These are phyloP conservation scores for Heterocephalus glaber DNA, from an alignment of 2,113 vertebrate species.

Conservation along the genomic window DNA sequence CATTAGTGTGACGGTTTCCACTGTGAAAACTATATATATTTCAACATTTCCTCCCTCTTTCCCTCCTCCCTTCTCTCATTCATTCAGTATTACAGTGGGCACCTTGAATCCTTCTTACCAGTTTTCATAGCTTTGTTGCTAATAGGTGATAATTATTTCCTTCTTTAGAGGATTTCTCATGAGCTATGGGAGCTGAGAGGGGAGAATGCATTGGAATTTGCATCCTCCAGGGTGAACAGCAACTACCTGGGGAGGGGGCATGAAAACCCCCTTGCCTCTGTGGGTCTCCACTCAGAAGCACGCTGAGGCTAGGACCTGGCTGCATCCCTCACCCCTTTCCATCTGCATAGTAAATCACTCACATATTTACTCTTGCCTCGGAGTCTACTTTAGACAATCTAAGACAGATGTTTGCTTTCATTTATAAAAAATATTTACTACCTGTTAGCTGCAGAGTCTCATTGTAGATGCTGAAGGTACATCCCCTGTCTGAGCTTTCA, in stretches of 20 bases:
- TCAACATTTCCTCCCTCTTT: background rate
- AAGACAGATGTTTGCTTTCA: background rate
- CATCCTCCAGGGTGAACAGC: background rate
- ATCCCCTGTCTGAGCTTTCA: background rate
- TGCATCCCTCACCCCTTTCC: background rate
- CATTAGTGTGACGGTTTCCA: background rate
- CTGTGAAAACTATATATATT: background rate
- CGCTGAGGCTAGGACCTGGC: background rate
- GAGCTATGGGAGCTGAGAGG: background rate
- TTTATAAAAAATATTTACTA: constrained; percentile 1
- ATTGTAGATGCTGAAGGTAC: background rate
- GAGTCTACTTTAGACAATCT: background rate
- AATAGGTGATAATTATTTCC: background rate
- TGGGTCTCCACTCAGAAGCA: no score
- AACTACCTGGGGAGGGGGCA: background rate
- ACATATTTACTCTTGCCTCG: background rate
- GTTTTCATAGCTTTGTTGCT: background rate
- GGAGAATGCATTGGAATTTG: background rate
- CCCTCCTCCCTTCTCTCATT: background rate
- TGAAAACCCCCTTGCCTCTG: background rate
- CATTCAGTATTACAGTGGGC: background rate
- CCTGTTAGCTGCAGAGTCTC: background rate
- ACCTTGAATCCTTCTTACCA: background rate
- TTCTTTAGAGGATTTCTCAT: constrained; percentile 9
- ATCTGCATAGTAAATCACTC: background rate